Percentiles rank a stretch among this genome's conserved stretches.
These are phyloP conservation scores for Phrynocephalus guinanensis DNA, from an alignment of 2,797 vertebrate genomes.

Conservation along the genomic window DNA sequence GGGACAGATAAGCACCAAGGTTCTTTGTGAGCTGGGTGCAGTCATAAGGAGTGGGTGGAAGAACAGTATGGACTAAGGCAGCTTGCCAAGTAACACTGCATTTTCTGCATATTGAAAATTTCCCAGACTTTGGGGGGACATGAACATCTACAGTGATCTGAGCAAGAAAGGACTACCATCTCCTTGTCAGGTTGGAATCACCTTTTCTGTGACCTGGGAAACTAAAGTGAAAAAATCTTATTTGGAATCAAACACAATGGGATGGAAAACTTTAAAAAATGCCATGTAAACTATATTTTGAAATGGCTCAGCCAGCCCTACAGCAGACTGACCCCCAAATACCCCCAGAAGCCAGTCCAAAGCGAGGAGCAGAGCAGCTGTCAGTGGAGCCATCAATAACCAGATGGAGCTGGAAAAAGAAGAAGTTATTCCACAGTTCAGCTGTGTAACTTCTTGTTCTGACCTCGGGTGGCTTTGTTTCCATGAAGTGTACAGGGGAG, in stretches of 20 bases:
- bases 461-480: slow-evolving; percentile 59
- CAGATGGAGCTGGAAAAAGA: slow-evolving; percentile 73
- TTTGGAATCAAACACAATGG: slow-evolving; percentile 60
- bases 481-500: slow-evolving; percentile 67
- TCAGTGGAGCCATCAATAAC: slow-evolving; percentile 69
- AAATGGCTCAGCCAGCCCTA: slow-evolving; percentile 67
- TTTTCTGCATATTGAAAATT: background rate
- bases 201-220: background rate
- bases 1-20: too few relatives aligned
- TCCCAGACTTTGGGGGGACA: background rate
- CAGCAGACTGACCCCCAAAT: slow-evolving; percentile 73
- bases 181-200: background rate
- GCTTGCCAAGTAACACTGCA: background rate
- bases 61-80: background rate
- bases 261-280: slow-evolving; percentile 59
- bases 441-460: slow-evolving; percentile 70
- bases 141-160: background rate
- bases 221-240: slow-evolving; percentile 39
- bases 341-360: slow-evolving; percentile 58
- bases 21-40: too few relatives aligned
- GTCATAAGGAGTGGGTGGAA: background rate
- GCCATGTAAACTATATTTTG: slow-evolving; percentile 39
- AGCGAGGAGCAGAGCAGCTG: slow-evolving; percentile 65
- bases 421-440: slow-evolving; percentile 68
- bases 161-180: background rate